Evolutionary conservation across 30 jellyfish, hydroid and myxozoan genomes (phyloP).

Genomic region (Aurelia sp.): DNA sequence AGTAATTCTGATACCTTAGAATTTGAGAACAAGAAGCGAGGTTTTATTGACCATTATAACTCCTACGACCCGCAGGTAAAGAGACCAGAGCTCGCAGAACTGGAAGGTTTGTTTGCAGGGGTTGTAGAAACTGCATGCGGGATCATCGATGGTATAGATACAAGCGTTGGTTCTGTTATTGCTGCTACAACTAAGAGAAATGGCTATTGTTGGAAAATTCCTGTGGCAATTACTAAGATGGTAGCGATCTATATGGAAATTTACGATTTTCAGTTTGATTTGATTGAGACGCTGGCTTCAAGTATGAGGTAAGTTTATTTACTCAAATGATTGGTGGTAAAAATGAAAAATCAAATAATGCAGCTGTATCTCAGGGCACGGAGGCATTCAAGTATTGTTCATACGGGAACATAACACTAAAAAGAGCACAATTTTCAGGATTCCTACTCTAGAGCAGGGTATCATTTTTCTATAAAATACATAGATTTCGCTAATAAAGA

Average conservation of each 20-base stretch:
- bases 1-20: conserved; percentile 27
- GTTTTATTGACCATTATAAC: conserved; percentile 12
- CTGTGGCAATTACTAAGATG: conserved; percentile 8
- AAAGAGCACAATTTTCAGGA: no score
- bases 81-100: conserved; percentile 48
- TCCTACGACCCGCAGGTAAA: conserved; percentile 59
- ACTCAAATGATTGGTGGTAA: no score
- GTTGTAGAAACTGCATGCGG: conserved; percentile 61
- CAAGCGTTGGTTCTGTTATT: conserved; percentile 10
- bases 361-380: no score
- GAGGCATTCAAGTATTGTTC: no score
- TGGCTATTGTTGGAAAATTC: conserved; percentile 40
- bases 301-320: not conserved
- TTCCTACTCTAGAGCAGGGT: no score
- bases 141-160: conserved; percentile 36
- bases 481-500: no score
- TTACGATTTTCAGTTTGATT: conserved; percentile 47
- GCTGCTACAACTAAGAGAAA: not conserved
- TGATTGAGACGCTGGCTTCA: conserved; percentile 64
- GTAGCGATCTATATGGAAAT: conserved; percentile 29
- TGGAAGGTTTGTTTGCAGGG: conserved; percentile 36
- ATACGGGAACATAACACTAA: no score
- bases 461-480: no score
- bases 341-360: no score
- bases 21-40: conserved; percentile 20